Evolutionary conservation across 1,140 invertebrate species (phyloP).

Genomic region (Myzus persicae): DNA sequence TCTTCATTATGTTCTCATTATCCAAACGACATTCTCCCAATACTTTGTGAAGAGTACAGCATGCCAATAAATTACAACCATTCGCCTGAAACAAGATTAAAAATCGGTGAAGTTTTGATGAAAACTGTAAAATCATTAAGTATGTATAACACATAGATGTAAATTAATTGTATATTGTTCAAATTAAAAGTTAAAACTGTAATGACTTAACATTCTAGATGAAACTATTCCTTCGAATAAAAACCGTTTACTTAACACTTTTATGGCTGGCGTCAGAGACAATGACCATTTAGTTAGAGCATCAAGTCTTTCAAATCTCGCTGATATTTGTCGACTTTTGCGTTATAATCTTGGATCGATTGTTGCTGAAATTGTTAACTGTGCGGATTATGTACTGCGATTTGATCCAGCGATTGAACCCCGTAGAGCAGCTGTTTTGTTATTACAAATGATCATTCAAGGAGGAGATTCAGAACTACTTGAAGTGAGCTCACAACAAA

Average conservation of each 20-base stretch:
- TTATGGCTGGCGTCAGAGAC: slow-evolving; percentile 75
- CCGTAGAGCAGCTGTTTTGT: slow-evolving; percentile 79
- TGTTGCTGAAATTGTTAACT: slow-evolving; percentile 77
- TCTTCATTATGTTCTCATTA: slow-evolving; percentile 72
- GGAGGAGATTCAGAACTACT: slow-evolving; percentile 77
- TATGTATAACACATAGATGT: slow-evolving; percentile 64
- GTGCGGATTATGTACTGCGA: slow-evolving; percentile 73
- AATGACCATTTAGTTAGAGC: slow-evolving; percentile 78
- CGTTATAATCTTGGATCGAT: slow-evolving; percentile 76
- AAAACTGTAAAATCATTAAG: slow-evolving; percentile 77
- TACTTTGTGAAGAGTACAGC: slow-evolving; percentile 71
- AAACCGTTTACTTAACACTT: slow-evolving; percentile 75
- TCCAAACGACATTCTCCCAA: slow-evolving; percentile 74
- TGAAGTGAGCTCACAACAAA: slow-evolving; percentile 63
- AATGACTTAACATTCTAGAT: slow-evolving; percentile 66
- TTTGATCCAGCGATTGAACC: slow-evolving; percentile 76
- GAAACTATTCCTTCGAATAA: slow-evolving; percentile 78
- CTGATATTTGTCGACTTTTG: slow-evolving; percentile 80
- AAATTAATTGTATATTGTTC: background rate
- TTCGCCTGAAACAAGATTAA: slow-evolving; percentile 72
- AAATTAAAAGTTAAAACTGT: background rate
- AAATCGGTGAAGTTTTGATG: slow-evolving; percentile 84
- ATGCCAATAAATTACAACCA: slow-evolving; percentile 61
- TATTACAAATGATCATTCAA: slow-evolving; percentile 75
- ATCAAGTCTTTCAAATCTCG: slow-evolving; percentile 85